phyloP scores from a whole-genome alignment of 53 echinoderm and acorn worm species.

The Patiria pectinifera region DNA sequence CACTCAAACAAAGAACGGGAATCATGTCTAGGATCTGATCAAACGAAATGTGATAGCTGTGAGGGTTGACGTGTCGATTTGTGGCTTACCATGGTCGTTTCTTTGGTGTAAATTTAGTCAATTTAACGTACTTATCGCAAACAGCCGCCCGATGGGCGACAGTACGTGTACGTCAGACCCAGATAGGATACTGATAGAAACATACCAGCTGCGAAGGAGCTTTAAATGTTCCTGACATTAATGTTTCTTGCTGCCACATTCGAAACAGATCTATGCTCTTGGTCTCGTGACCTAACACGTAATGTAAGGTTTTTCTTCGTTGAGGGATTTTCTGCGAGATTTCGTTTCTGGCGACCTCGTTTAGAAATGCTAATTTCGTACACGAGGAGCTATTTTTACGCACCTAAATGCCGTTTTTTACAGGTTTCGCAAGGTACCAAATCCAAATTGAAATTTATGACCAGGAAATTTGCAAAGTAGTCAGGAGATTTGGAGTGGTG shows the following conservation, averaged over 20 bases:
- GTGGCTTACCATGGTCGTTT: background rate
- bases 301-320: background rate
- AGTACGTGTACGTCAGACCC: slow-evolving; percentile 9
- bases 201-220: background rate
- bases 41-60: slow-evolving; percentile 35
- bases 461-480: background rate
- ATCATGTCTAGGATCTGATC: background rate
- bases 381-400: background rate
- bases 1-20: background rate
- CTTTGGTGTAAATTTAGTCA: slow-evolving; percentile 25
- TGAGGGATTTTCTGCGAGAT: background rate
- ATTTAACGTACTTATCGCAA: background rate
- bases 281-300: background rate
- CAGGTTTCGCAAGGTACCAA: background rate
- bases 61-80: background rate
- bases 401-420: slow-evolving; percentile 20
- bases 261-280: background rate
- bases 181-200: background rate
- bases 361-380: slow-evolving; percentile 4
- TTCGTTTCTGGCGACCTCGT: slow-evolving; percentile 8
- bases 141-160: background rate
- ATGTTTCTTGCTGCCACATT: background rate
- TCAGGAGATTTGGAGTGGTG: background rate
- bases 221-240: background rate
- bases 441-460: slow-evolving; percentile 5